A percentile compares a stretch with the other conserved stretches of the same genome.
Evolutionary conservation across 1,140 invertebrate species (phyloP).

Genomic region (Notospermus geniculatus): DNA sequence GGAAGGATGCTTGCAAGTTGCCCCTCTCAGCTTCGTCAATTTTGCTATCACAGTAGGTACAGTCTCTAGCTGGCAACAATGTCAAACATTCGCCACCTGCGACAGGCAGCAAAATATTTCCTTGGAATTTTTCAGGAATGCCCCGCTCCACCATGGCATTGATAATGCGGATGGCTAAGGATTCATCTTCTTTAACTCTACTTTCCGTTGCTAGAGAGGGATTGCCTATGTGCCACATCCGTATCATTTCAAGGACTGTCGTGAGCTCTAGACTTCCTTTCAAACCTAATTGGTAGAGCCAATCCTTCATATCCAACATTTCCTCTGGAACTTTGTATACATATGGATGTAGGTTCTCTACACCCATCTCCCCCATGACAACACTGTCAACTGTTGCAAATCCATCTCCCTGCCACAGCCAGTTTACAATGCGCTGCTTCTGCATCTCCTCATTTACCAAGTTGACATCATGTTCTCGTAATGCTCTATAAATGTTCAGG

Average conservation of each 20-base stretch:
- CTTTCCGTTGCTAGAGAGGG: background rate
- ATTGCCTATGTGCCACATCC: background rate
- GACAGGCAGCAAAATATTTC: slow-evolving; percentile 19
- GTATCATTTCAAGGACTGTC: background rate
- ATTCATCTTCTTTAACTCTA: no score
- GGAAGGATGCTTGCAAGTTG: background rate
- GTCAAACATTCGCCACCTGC: slow-evolving; percentile 11
- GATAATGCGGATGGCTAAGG: no score
- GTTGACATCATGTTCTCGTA: background rate
- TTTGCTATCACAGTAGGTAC: slow-evolving; percentile 29
- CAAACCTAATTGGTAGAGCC: background rate
- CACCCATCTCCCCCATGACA: slow-evolving; percentile 1
- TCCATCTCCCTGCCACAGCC: slow-evolving; percentile 26
- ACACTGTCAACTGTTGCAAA: slow-evolving; percentile 16
- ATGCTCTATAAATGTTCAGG: background rate
- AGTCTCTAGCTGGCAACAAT: slow-evolving; percentile 24
- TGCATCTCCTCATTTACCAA: background rate
- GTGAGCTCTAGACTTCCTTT: background rate
- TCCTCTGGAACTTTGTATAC: slow-evolving; percentile 19
- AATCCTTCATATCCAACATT: slow-evolving; percentile 12
- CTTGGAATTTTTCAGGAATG: slow-evolving; percentile 15
- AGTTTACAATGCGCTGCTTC: slow-evolving; percentile 1
- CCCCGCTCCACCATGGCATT: background rate
- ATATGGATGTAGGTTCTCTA: slow-evolving; percentile 22
- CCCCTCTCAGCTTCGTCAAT: slow-evolving; percentile 13